Conservation (phyloP, 2,888 invertebrate genomes). For the Hemicrepidius hirtus region DNA sequence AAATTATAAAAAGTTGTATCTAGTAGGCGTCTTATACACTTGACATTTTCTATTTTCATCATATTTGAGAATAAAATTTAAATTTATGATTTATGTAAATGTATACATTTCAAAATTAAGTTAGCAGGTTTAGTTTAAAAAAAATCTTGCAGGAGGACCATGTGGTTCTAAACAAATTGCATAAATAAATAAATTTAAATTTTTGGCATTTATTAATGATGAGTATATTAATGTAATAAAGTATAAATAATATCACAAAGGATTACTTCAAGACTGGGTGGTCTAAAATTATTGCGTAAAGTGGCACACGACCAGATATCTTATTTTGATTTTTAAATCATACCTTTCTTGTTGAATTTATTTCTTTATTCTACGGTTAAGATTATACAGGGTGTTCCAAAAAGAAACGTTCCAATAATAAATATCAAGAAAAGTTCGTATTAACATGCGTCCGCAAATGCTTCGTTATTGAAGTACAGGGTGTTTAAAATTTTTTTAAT, state of each 20-base stretch:
- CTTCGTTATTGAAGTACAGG: too few relatives aligned
- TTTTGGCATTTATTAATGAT: constrained; percentile 9
- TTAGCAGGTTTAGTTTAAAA: constrained; percentile 17
- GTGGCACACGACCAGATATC: background rate
- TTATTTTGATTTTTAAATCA: background rate
- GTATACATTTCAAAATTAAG: constrained; percentile 14
- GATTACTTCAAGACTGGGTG: background rate
- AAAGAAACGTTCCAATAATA: too few relatives aligned
- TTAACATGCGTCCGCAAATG: too few relatives aligned
- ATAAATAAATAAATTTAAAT: constrained; percentile 17
- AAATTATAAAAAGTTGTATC: background rate
- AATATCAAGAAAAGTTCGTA: too few relatives aligned
- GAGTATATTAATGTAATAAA: constrained; percentile 12
- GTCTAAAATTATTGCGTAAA: background rate
- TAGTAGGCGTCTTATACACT: constrained; percentile 3
- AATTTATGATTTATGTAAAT: constrained; percentile 32
- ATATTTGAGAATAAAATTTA: constrained; percentile 16
- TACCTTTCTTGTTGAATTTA: too few relatives aligned
- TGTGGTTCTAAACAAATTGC: constrained; percentile 21
- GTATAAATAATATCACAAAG: constrained; percentile 14
- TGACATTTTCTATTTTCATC: constrained; percentile 16
- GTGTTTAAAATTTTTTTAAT: too few relatives aligned
- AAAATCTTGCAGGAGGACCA: constrained; percentile 22
- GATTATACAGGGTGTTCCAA: too few relatives aligned
- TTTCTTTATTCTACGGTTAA: too few relatives aligned